These are phyloP conservation scores for Aythya baeri DNA, from an alignment of 2,113 vertebrate species.

Conservation along the genomic window DNA sequence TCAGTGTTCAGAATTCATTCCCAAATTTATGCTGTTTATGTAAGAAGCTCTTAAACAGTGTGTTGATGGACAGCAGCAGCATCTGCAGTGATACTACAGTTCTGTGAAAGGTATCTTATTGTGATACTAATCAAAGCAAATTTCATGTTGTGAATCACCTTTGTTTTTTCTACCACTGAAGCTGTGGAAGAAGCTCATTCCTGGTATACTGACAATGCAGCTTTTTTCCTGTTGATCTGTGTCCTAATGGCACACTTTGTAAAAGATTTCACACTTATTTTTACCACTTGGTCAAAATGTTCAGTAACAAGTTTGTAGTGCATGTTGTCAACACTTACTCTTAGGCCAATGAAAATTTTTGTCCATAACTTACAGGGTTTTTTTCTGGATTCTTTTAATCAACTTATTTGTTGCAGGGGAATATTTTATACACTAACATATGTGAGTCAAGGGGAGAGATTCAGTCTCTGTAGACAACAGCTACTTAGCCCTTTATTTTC, in stretches of 20 bases:
- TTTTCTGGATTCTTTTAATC: background rate
- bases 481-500: background rate
- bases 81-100: fast-evolving
- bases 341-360: background rate
- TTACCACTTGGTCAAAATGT: background rate
- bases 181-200: background rate
- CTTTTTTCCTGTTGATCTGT: background rate
- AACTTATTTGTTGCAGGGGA: background rate
- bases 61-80: background rate
- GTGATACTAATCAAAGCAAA: background rate
- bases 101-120: background rate
- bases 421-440: background rate
- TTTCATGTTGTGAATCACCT: background rate
- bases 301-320: background rate
- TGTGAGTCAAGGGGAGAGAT: background rate
- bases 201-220: background rate
- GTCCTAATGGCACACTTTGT: background rate
- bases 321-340: background rate
- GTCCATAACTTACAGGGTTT: background rate
- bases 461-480: background rate
- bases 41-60: background rate
- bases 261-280: background rate
- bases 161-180: background rate
- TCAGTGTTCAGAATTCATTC: no score
- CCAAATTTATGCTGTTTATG: background rate